Percentiles rank a stretch among this genome's conserved stretches.
Conservation (phyloP, 2,113 vertebrate genomes). For the Amphilophus citrinellus region DNA sequence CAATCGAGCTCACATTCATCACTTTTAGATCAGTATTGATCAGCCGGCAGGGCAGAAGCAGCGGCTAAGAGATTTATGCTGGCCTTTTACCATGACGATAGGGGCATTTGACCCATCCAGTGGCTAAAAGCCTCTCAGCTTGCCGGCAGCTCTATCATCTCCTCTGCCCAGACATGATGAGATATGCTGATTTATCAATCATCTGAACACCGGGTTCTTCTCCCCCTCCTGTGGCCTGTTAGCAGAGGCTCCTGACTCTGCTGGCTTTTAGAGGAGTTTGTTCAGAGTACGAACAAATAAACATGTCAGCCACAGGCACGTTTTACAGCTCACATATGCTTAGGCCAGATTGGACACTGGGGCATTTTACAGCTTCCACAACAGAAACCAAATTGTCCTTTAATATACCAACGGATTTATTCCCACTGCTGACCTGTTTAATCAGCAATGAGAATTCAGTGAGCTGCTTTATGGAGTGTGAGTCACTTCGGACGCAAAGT, state of each 20-base stretch:
- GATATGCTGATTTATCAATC: conserved; percentile 56
- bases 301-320: conserved; percentile 31
- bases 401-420: conserved; percentile 50
- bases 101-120: conserved; percentile 60
- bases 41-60: conserved; percentile 35
- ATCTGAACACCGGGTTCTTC: not conserved
- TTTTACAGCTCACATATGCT: conserved; percentile 46
- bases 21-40: conserved; percentile 78
- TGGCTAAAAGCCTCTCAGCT: conserved; percentile 67
- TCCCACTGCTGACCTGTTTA: conserved; percentile 22
- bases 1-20: conserved; percentile 64
- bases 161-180: conserved; percentile 50
- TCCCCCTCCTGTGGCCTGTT: conserved; percentile 19
- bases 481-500: conserved; percentile 33
- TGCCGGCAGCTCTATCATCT: conserved; percentile 36
- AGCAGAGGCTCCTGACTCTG: conserved; percentile 10
- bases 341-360: conserved; percentile 37
- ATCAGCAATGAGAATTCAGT: conserved; percentile 31
- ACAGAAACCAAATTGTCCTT: conserved; percentile 32
- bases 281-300: conserved; percentile 17
- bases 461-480: conserved; percentile 31
- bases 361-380: conserved; percentile 47
- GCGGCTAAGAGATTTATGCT: conserved; percentile 62
- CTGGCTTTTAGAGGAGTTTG: conserved; percentile 4
- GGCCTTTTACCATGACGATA: conserved; percentile 41